Evolutionary conservation across 2,888 invertebrate genomes (phyloP), one percentile per base, ranked within the genome.

Genomic region (Patella pellucida): DNA sequence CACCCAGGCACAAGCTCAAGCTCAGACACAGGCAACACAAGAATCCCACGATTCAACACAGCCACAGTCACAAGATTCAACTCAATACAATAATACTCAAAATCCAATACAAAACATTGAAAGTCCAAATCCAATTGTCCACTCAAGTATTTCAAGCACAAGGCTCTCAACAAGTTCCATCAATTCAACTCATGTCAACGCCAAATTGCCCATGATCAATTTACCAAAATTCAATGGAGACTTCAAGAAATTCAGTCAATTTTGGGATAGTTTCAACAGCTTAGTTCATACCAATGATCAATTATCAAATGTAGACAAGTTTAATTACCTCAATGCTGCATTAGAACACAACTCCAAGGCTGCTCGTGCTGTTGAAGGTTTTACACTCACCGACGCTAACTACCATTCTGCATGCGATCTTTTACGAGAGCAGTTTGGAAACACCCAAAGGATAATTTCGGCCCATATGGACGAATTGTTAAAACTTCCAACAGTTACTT

Each of bases 181-280:
- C 12, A 19, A 19, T 19, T 31, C 4, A 31, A 4, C 5, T 31
- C 31, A 31, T 7, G 31, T 31, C 31, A 23, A 62, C 19, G 56
- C 56, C 5, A 56, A 56, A 19, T n/a, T 56, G 19, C 56, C 56
- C 9, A 56, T n/a, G 56, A n/a, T 62, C 15, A 62, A n/a, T 62
- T 62, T 62, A 15, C 23, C 62, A 19, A 62, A 62, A 62, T 62
- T 62, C 19, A 62, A 23, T 62, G 62, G 62, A 62, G 62, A 62
- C 19, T 62, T 19, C 62, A 62, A 62, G 23, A n/a, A 23, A 19
- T 62, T 23, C 23, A n/a, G 11, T 11, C 19, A 62, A 62, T 62
- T 62, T 62, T 62, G 62, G 62, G 62, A 62, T 4, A 62, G 62
- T 23, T 62, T 62, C 23, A 23, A 62, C 11, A 62, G 62, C 19